Conservation (phyloP, 2,113 vertebrate genomes). For the Dasyurus viverrinus region DNA sequence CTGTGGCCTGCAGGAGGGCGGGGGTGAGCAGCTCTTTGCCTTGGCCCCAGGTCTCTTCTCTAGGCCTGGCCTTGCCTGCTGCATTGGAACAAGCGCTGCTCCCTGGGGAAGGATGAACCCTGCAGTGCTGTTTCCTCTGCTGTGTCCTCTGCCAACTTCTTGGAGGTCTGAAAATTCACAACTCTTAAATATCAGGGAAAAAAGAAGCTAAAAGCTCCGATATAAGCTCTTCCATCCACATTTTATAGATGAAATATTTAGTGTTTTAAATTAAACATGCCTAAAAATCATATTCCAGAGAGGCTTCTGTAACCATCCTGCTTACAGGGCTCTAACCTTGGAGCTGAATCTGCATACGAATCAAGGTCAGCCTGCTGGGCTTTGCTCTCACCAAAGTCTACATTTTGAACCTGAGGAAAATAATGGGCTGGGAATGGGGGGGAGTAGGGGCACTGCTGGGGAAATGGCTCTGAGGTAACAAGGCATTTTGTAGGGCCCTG, state of each 20-base stretch:
- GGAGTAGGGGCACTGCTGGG: neutral
- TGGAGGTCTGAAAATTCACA: slow-evolving; percentile 58
- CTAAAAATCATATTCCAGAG: slow-evolving; percentile 63
- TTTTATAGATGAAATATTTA: slow-evolving; percentile 74
- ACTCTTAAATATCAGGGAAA: slow-evolving; percentile 55
- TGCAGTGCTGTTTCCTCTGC: slow-evolving; percentile 13
- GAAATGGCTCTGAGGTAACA: slow-evolving; percentile 31
- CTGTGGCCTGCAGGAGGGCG: accelerated
- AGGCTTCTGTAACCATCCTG: slow-evolving; percentile 63
- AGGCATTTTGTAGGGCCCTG: slow-evolving; percentile 23
- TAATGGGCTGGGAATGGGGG: slow-evolving; percentile 4
- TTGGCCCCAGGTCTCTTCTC: neutral
- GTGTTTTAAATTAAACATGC: slow-evolving; percentile 74
- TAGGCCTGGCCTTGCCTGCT: neutral
- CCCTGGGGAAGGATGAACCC: neutral
- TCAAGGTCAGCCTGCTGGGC: slow-evolving; percentile 61
- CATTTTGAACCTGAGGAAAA: slow-evolving; percentile 51
- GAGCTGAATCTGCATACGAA: slow-evolving; percentile 66
- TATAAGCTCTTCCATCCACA: slow-evolving; percentile 56
- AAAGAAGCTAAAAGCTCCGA: slow-evolving; percentile 59
- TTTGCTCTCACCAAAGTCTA: slow-evolving; percentile 53
- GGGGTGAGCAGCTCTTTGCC: neutral
- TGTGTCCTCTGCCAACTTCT: neutral
- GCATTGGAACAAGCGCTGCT: slow-evolving; percentile 23
- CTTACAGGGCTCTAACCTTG: slow-evolving; percentile 70